Evolutionary conservation across 1,140 invertebrate genomes (phyloP), one percentile per base, ranked within the genome.

Genomic region (Teleopsis dalmanni): DNA sequence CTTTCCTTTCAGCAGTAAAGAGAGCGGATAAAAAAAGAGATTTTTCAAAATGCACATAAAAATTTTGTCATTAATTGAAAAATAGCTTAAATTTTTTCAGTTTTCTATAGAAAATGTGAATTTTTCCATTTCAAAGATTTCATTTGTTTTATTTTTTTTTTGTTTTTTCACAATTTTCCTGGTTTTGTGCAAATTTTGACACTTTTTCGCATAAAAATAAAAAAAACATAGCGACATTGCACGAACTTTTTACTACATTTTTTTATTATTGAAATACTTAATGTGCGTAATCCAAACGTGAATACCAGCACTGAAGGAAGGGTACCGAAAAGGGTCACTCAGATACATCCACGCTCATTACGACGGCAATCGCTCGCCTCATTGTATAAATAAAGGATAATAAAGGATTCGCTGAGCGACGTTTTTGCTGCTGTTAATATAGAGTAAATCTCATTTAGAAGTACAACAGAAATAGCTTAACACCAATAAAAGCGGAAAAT

Each of bases 361-460:
- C 16, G 9, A 18, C 35, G 11, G 7, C 35, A 16, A 37, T 9
- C 35, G 16, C 7, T 19, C 35, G 35, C 8, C 9, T 33, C 23
- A 44, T 58, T 65, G 62, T 59, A 60, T 65, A 65, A 65, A 65
- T 62, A 65, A 62, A 60, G 60, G 57, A 66, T 63, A n/a, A n/a
- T n/a, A 59, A 58, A 58, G 25, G 29, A 53, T 48, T 40, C 47
- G 52, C 50, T 55, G 51, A 50, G 7, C n/a, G 25, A 2, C 27
- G 26, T 43, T 43, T 43, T 29, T 29, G 31, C 41, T 29, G 3
- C n/a, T n/a, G n/a, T n/a, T n/a, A n/a, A n/a, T n/a, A n/a, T 13
- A 23, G 22, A 25, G 13, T 19, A n/a, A 3, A n/a, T 29, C 26
- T 27, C 14, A 31, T 13, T 16, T 18, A 22, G 27, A 26, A 29